These are phyloP conservation scores for Lycaon pictus DNA, from an alignment of 2,113 vertebrate genomes.

Conservation along the genomic window DNA sequence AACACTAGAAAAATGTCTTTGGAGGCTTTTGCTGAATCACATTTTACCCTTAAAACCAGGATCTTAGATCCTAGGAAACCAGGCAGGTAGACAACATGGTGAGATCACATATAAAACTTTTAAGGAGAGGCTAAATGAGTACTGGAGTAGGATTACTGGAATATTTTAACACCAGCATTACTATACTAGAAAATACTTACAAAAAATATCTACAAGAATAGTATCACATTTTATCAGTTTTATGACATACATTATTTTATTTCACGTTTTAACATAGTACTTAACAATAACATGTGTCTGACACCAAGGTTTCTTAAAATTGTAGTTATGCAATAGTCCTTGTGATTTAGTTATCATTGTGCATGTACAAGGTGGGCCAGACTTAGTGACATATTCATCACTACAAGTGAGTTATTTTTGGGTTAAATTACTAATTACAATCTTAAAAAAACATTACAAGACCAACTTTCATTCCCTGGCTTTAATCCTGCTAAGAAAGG, in stretches of 20 bases:
- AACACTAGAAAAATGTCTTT: accelerated
- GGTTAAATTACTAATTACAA: not conserved
- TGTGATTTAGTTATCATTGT: not conserved
- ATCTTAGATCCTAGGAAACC: accelerated
- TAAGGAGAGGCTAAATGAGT: accelerated
- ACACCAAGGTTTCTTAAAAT: not conserved
- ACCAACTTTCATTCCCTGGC: not conserved
- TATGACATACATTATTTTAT: not conserved
- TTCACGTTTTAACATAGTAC: not conserved
- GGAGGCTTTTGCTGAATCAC: not conserved
- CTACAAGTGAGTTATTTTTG: not conserved
- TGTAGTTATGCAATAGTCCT: not conserved
- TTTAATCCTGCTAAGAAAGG: not conserved
- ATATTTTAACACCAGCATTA: not conserved
- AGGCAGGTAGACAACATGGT: accelerated
- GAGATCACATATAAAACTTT: not conserved
- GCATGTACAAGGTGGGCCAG: not conserved
- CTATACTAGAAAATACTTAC: not conserved
- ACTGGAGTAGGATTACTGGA: not conserved
- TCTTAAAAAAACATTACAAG: not conserved
- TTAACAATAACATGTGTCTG: not conserved
- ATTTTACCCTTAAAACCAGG: not conserved
- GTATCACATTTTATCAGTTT: not conserved
- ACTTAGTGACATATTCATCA: not conserved
- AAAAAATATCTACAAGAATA: not conserved